Evolutionary conservation across 2,113 vertebrate species (phyloP), one percentile per base, ranked within the genome.

Genomic region (Synchiropus splendidus): DNA sequence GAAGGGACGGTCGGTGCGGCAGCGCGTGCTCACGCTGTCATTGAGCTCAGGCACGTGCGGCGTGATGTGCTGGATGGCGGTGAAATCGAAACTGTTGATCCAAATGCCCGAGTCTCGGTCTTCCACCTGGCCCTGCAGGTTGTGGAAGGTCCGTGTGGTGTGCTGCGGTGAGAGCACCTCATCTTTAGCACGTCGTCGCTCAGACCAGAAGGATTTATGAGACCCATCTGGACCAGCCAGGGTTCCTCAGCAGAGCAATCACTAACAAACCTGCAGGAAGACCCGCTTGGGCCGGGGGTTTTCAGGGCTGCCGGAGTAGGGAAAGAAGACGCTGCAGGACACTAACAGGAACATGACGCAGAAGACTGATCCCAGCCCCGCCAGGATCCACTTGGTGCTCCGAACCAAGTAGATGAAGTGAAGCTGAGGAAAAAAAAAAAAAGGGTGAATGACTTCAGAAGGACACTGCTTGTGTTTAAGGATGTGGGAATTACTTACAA

Each of bases 31-130:
- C 45, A 94, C 71, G 11, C 75, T 88, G 16, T 97, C 89, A 42
- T 98, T 96, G 78, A 99, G 84, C 80, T 96, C 90, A 0, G 90
- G 91, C 36, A 97, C 40, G 43, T 86, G 67, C 6, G 92, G 90
- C 1, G 89, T 89, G 78, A 99, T 9, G 54, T 98, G 86, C 58
- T 88, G 86, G 50, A 99, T 88, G 42, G 84, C 91, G 1, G 84
- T 92, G 69, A 89, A 99, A 75, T 97, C 93, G 52, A 98, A 92
- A 38, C 89, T 91, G 84, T 94, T 98, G 58, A 98, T 88, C 94
- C 95, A 99, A 48, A 98, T 82, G 18, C 93, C 94, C 3, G 95
- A 94, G 75, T 99, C 94, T 27, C 33, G 81, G 67, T 87, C 88
- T 70, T 88, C 72, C 62, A 94, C 56, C 10, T 83, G 83, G 35